Base-by-base conservation (phyloP, 2,113 vertebrate genomes). In the Sus scrofa region DNA sequence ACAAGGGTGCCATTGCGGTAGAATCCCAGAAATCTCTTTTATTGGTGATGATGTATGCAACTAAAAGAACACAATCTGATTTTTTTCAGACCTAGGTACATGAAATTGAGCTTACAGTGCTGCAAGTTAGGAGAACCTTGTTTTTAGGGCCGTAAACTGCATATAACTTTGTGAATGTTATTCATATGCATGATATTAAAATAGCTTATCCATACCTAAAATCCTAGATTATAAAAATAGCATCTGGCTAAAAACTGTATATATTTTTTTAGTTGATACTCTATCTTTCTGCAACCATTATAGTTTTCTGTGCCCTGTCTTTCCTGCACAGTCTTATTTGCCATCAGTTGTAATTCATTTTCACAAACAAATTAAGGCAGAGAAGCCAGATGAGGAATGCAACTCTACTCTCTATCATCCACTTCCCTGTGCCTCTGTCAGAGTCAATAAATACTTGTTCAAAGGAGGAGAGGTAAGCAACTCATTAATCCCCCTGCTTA, bases 381-480 rank as follows among this genome's bases (percentile, higher is more conserved):
- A 94, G 81, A 97, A 86, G n/a, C n/a, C 91, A 97, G 92, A 97
- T 96, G 98, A 98, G 92, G 60, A 98, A 67, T 89, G 62, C 75
- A 86, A 96, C 75, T 97, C 90, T 96, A 78, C 95, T 97, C 87
- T 97, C 92, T 96, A 97, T 98, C 96, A 94, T 95, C 98, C 92
- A 97, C 82, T 96, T 96, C 89, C 97, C 96, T 93, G n/a, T 22
- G 37, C 95, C 96, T 92, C 94, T 97, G 97, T 97, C 97, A 97
- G 54, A 98, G 98, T 98, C 98, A 97, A 98, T 99, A 98, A 95
- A 96, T 95, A 75, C 52, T 95, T 68, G 94, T 97, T 98, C 88
- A 97, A 97, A 98, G 81, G 34, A 88, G 58, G 34, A 77, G 96
- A 86, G 84, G 94, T 95, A 98, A 97, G 63, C 26, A 56, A 96